Evolutionary conservation across 2,888 invertebrate genomes (phyloP).

Genomic region (Sminthurinus aureus): DNA sequence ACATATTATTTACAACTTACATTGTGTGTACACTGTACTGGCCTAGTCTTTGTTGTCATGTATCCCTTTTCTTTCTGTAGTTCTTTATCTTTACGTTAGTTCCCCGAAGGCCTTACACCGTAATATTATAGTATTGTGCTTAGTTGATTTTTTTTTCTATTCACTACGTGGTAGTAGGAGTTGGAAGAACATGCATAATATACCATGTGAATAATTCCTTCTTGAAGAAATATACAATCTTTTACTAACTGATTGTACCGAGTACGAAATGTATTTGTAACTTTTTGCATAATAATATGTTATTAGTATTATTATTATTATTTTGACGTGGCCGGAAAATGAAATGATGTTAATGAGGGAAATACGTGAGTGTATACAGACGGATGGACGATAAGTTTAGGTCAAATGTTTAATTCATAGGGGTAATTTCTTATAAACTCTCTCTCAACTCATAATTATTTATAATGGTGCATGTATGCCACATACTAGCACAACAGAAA

Average conservation of each 20-base stretch:
- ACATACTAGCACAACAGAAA: not conserved
- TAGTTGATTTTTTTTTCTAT: too few species aligned
- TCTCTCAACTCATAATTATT: too few species aligned
- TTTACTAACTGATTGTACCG: not conserved
- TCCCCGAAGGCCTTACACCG: not conserved
- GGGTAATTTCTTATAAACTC: not conserved
- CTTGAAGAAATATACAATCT: not conserved
- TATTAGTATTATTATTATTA: not conserved
- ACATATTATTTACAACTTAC: too few species aligned
- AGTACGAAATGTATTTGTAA: not conserved
- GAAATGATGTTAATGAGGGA: conserved; percentile 27
- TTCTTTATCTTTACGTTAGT: not conserved
- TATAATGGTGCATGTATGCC: not conserved
- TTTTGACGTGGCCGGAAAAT: conserved; percentile 9
- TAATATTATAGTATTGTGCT: not conserved
- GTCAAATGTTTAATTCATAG: conserved; percentile 20
- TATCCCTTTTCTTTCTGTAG: not conserved
- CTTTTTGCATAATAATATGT: not conserved
- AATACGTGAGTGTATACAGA: not conserved
- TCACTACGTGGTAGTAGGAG: too few species aligned
- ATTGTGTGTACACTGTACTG: too few species aligned
- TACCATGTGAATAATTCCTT: not conserved
- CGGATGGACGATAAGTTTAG: conserved; percentile 11
- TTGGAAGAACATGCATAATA: too few species aligned
- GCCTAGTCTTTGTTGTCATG: not conserved